Percentiles rank a stretch among this genome's conserved stretches.
These are phyloP conservation scores for Coracias cyanogaster DNA, from an alignment of 2,797 vertebrate genomes.

Conservation along the genomic window DNA sequence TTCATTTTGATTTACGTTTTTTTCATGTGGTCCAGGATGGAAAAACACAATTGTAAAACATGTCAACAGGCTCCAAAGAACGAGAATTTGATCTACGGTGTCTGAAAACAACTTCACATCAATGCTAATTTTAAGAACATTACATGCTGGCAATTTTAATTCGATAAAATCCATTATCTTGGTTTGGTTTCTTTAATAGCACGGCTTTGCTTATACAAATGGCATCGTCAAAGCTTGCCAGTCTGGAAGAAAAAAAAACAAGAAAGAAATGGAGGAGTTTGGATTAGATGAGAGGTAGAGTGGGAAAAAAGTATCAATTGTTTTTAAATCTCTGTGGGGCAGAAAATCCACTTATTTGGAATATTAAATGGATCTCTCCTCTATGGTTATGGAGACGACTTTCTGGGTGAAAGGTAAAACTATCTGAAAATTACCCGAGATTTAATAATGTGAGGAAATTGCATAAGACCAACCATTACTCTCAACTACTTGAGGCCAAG, in stretches of 20 bases:
- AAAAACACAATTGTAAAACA: not conserved
- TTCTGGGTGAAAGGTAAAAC: constrained; percentile 29
- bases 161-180: not conserved
- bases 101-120: not conserved
- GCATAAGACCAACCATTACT: not conserved
- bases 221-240: not conserved
- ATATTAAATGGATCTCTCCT: not conserved
- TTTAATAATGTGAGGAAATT: constrained; percentile 26
- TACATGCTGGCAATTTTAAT: not conserved
- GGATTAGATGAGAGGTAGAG: not conserved
- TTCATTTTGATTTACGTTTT: constrained; percentile 14
- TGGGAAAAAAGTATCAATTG: not conserved
- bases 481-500: not conserved
- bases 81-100: not conserved
- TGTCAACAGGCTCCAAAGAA: not conserved
- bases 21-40: not conserved
- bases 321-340: not conserved
- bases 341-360: not conserved
- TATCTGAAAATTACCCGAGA: not conserved
- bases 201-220: not conserved
- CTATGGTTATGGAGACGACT: not conserved
- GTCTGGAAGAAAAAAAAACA: not conserved
- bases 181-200: not conserved
- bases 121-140: not conserved
- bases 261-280: not conserved